Base-by-base conservation (phyloP, 2,888 invertebrate genomes). In the Trisateles emortualis region DNA sequence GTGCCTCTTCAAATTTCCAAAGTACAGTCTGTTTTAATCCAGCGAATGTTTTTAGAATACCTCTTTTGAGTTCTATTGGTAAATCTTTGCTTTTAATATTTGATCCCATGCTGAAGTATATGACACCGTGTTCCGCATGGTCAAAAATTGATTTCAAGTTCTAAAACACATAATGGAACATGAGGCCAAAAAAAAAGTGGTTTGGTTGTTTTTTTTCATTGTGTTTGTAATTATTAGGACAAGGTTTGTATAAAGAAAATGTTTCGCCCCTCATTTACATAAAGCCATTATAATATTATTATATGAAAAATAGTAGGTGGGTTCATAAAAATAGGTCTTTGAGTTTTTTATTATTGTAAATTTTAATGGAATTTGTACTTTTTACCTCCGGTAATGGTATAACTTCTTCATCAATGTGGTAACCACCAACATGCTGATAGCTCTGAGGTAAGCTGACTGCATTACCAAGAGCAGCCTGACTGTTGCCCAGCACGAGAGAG, bases 81-180 rank as follows among this genome's bases (percentile, higher is more conserved):
- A 92, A 71, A 0, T 78, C 68, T 10, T 79, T 80, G 42, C 86
- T 86, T 44, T 83, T 80, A 17, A 87, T 59, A 32, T 83, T 86
- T 0, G 88, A 82, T 1, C 93, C 92, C 79, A 93, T 73, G 46
- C 91, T 92, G 69, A 93, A 92, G 73, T 84, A 88, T 47, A 93
- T 84, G 0, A 88, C 86, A 0, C 93, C 92, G 29, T 90, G 49
- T 32, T 78, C 74, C 0, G 90, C 78, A 4, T 71, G 65, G 35
- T 89, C 86, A 68, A 91, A 68, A 35, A 87, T 72, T 13, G 72
- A 76, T 60, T 88, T 66, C 1, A 92, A 57, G 52, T 86, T 77
- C 87, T 87, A 63, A 17, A 16, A 33, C 5, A 6, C n/a, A 5
- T 2, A 30, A 24, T 9, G 39, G 19, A 11, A 17, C 0, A 26